Evolutionary conservation across 2,888 invertebrate genomes (phyloP).

Genomic region (Danaus chrysippus): DNA sequence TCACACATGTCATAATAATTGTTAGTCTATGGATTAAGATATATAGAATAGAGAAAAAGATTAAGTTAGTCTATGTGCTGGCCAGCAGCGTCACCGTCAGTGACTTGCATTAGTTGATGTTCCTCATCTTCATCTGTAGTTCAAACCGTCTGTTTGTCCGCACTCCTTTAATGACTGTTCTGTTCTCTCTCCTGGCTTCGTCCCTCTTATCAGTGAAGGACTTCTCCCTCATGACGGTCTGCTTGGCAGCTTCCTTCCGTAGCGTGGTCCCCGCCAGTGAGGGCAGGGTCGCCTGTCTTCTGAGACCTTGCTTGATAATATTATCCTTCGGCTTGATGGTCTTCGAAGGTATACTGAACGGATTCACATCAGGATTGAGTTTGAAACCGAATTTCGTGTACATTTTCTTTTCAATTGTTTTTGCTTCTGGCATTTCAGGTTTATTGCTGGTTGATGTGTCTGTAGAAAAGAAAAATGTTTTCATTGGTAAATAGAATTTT

Average conservation of each 20-base stretch:
- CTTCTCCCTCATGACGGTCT: constrained; percentile 60
- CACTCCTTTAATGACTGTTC: constrained; percentile 81
- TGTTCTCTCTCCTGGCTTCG: constrained; percentile 55
- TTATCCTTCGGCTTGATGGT: constrained; percentile 31
- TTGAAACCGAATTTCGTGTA: constrained; percentile 76
- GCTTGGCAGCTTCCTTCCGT: constrained; percentile 52
- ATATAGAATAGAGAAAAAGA: too few species aligned
- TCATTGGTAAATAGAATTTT: constrained; percentile 34
- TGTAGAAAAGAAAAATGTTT: constrained; percentile 27
- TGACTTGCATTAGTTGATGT: constrained; percentile 42
- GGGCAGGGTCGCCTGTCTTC: constrained; percentile 41
- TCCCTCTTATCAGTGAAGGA: constrained; percentile 54
- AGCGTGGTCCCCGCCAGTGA: constrained; percentile 48
- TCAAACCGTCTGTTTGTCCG: constrained; percentile 86
- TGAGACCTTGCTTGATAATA: constrained; percentile 37
- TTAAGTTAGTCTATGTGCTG: too few species aligned
- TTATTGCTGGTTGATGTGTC: constrained; percentile 36
- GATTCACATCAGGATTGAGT: constrained; percentile 61
- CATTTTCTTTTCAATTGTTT: constrained; percentile 47
- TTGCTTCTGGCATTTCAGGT: constrained; percentile 40
- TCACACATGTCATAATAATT: too few species aligned
- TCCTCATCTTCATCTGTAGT: constrained; percentile 83
- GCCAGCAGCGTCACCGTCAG: too few species aligned
- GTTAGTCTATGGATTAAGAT: too few species aligned
- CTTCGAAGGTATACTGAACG: constrained; percentile 54